Conservation (phyloP, 2,113 vertebrate species). For the Barbus barbus region DNA sequence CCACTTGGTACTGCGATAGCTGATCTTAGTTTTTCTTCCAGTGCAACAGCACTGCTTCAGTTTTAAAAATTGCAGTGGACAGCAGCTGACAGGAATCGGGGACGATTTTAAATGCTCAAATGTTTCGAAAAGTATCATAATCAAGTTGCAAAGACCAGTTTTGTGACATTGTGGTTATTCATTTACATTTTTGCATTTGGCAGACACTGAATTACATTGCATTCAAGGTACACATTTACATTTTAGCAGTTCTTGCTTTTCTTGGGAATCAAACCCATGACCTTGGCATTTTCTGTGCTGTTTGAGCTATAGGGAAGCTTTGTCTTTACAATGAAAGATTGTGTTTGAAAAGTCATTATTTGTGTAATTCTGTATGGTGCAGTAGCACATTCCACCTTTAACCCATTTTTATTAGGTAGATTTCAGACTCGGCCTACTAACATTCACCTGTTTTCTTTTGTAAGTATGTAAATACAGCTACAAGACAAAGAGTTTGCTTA, state of each 20-base stretch:
- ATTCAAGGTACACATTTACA: background rate
- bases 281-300: no score
- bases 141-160: background rate
- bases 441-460: slow-evolving; percentile 17
- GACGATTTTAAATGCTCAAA: background rate
- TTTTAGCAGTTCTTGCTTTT: background rate
- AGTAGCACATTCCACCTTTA: background rate
- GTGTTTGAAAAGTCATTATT: background rate
- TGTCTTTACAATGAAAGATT: background rate
- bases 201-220: background rate
- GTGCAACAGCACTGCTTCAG: slow-evolving; percentile 19
- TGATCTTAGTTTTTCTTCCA: background rate
- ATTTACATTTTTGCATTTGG: background rate
- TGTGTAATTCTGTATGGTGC: background rate
- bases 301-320: background rate
- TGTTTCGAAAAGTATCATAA: background rate
- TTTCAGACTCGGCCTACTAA: background rate
- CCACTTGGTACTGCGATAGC: slow-evolving; percentile 1
- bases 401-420: no score
- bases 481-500: slow-evolving; percentile 13
- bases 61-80: background rate
- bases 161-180: background rate
- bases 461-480: background rate
- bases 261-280: background rate
- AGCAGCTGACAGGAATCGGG: background rate